Percentiles rank a stretch among this genome's conserved stretches.
These are phyloP conservation scores for Climacteris rufus DNA, from an alignment of 2,113 vertebrate species.

Conservation along the genomic window DNA sequence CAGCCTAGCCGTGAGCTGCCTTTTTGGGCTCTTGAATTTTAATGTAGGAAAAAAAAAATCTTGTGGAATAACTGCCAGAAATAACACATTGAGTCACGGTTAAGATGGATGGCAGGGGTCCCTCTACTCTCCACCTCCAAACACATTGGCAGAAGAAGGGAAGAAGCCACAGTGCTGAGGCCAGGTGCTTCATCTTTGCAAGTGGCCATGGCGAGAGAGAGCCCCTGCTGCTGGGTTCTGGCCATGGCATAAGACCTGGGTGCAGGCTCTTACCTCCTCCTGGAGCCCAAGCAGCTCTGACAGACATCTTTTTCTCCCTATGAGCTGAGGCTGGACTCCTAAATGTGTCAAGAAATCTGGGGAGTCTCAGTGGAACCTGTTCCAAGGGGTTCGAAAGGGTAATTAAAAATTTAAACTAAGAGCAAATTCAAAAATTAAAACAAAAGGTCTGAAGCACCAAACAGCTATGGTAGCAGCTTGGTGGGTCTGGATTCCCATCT, in stretches of 20 bases:
- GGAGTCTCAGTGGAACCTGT: neutral
- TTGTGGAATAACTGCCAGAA: constrained; percentile 20
- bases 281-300: neutral
- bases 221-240: neutral
- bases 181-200: neutral
- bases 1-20: neutral
- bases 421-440: neutral
- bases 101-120: neutral
- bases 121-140: neutral
- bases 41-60: constrained; percentile 27
- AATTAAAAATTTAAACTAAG: neutral
- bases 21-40: constrained; percentile 39
- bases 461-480: neutral
- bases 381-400: neutral
- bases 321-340: neutral
- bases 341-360: neutral
- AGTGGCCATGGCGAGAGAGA: neutral
- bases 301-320: neutral
- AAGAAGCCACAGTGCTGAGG: neutral
- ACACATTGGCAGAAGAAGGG: neutral
- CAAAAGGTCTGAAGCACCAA: neutral
- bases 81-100: constrained; percentile 25
- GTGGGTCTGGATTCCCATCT: neutral
- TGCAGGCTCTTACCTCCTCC: neutral
- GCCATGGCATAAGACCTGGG: neutral